Evolutionary conservation across 2,797 vertebrate genomes (phyloP), one percentile per base, ranked within the genome.

Genomic region (Brotula barbata): DNA sequence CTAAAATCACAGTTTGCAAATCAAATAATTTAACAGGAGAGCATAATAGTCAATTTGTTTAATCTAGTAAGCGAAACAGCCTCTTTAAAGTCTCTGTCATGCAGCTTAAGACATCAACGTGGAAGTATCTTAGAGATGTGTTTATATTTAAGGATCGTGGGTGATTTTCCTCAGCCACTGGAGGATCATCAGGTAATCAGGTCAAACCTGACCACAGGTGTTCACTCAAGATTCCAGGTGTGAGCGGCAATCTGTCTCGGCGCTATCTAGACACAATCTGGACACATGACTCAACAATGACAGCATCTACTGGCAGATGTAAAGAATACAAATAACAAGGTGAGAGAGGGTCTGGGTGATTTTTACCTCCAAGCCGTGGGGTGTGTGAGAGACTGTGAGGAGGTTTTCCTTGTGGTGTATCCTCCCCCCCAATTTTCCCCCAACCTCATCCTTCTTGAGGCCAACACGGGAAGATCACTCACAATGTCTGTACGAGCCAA

Each of bases 401-500:
- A 64, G 39, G 50, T 65, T 64, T 77, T 63, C 56, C 20, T 66
- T 58, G 44, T 28, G 15, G 60, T 43, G 59, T 78, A 68, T 58
- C 77, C 71, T 70, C 60, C 58, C 41, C 21, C 59, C 71, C 58
- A 80, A n/a, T n/a, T n/a, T 82, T 80, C 71, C 66, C 75, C 68
- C 64, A 69, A 64, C 68, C 58, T 66, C 55, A n/a, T 81, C 54
- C 66, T 83, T 84, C 60, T 67, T 46, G 70, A 71, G 64, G 64
- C 77, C 78, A 85, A 54, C 61, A 73, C 71, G 52, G 57, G 67
- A 88, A 85, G 57, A 88, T 89, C 88, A 91, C 86, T 82, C 75
- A 87, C 86, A 82, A 84, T 89, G 89, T 91, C 92, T 87, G 71
- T 64, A 53, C 55, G 76, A 83, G 72, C 74, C 81, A 78, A 82